Evolutionary conservation across 35 echinoderm and acorn worm genomes (phyloP), one percentile per base, ranked within the genome.

Genomic region (Chiridota heheva): DNA sequence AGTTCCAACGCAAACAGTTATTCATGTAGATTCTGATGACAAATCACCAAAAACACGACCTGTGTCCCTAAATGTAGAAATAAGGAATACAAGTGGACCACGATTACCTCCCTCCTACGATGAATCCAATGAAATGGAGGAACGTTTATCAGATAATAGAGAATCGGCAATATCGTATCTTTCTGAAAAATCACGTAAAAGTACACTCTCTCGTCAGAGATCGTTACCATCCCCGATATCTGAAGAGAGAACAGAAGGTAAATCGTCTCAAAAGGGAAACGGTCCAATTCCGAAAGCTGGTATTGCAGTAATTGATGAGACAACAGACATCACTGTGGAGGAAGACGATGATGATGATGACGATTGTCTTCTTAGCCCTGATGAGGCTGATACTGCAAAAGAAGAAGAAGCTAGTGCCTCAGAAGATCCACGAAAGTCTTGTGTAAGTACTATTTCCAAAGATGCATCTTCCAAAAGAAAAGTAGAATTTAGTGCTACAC

Each of bases 21-120:
- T 93, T 29, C 63, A 65, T 22, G 78, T 93, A 6, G 90, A 92
- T 44, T 49, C 69, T 15, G 85, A 88, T 6, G 22, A 55, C 53
- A 36, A 82, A 82, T 60, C 67, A 36, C 31, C 65, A 47, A 82
- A 78, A 57, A 43, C 78, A 17, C 75, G 90, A 28, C 90, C 90
- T 27, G 70, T 93, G 51, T 93, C 90, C 7, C 82, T 93, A 44
- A 88, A 93, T 66, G 87, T 82, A 28, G 90, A 93, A 51, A 61
- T 93, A 2, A 85, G 83, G 60, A 49, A 77, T 39, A 51, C 78
- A 24, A 60, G 35, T 10, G 73, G 83, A 2, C 58, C 58, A 18
- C 78, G 82, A 5, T 63, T 93, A 59, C 90, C 90, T 39, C 90
- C 90, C 7, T 80, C 90, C 12, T 93, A 93, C 80, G 86, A 73